Percentiles rank a stretch among this genome's conserved stretches.
phyloP scores from a whole-genome alignment of 35 echinoderm and acorn worm species.

The Heliocidaris erythrogramma region DNA sequence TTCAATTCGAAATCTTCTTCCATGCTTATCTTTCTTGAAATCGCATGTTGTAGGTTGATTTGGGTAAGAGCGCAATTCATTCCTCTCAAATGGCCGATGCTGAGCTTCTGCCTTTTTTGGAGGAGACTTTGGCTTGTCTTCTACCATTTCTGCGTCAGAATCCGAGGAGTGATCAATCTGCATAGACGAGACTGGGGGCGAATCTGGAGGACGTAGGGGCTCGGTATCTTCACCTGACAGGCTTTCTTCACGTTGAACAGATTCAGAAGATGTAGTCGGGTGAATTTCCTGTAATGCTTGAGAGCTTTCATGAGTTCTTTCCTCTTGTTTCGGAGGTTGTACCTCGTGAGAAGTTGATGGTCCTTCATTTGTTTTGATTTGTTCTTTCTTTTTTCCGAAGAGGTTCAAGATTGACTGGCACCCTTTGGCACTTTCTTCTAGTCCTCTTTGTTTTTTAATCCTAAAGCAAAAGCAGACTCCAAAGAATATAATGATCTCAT shows the following conservation, averaged over 20 bases:
- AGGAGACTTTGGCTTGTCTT: not conserved
- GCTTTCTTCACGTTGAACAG: conserved; percentile 21
- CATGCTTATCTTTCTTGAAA: conserved; percentile 15
- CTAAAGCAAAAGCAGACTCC: too few relatives aligned
- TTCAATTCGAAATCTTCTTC: not conserved
- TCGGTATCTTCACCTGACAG: not conserved
- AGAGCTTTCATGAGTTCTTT: not conserved
- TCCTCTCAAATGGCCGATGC: not conserved
- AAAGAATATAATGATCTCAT: too few relatives aligned
- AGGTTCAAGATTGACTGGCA: too few relatives aligned
- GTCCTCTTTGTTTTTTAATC: too few relatives aligned
- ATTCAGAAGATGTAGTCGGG: conserved; percentile 17
- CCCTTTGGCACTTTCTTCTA: too few relatives aligned
- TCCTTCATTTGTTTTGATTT: not conserved
- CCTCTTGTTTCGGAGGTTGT: not conserved
- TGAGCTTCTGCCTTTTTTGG: conserved; percentile 28
- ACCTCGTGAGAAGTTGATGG: conserved; percentile 16
- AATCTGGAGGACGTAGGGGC: not conserved
- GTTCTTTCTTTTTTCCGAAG: too few relatives aligned
- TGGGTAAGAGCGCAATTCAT: not conserved
- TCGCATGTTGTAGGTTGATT: conserved; percentile 26
- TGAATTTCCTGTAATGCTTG: conserved; percentile 34
- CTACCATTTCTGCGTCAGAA: not conserved
- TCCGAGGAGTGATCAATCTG: not conserved
- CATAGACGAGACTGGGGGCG: conserved; percentile 1